These are phyloP conservation scores for Colostygia pectinataria DNA, from an alignment of 2,888 invertebrate species.

Conservation along the genomic window DNA sequence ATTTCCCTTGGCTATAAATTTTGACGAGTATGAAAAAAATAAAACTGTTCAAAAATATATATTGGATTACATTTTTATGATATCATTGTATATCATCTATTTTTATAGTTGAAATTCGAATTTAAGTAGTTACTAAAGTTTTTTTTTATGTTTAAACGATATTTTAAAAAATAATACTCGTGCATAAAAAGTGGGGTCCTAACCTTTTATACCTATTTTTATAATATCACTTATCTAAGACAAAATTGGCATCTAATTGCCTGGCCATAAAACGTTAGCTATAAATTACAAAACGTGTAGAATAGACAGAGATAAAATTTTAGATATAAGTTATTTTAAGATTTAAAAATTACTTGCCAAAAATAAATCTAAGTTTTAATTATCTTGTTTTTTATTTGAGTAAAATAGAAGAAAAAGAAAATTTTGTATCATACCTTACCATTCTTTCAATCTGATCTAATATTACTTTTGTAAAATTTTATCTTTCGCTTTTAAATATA, in stretches of 20 bases:
- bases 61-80: slow-evolving; percentile 6
- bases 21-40: slow-evolving; percentile 12
- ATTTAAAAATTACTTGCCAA: background rate
- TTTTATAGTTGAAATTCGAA: too few relatives aligned
- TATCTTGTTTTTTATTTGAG: background rate
- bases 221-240: slow-evolving; percentile 21
- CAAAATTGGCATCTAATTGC: slow-evolving; percentile 28
- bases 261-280: slow-evolving; percentile 24
- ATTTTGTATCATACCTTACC: too few relatives aligned
- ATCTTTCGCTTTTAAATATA: background rate
- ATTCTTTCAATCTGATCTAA: too few relatives aligned
- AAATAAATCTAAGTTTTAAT: background rate
- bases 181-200: background rate
- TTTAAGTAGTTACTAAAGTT: too few relatives aligned
- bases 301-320: slow-evolving; percentile 2
- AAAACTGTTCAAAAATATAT: slow-evolving; percentile 13
- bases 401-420: too few relatives aligned
- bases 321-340: slow-evolving; percentile 1
- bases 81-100: slow-evolving; percentile 9
- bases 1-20: slow-evolving; percentile 24
- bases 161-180: too few relatives aligned
- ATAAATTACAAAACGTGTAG: slow-evolving; percentile 14
- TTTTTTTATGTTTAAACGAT: too few relatives aligned
- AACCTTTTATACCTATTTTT: slow-evolving; percentile 9
- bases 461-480: too few relatives aligned